Base-by-base conservation (phyloP, 2,797 vertebrate species). In the Amniataba percoides region DNA sequence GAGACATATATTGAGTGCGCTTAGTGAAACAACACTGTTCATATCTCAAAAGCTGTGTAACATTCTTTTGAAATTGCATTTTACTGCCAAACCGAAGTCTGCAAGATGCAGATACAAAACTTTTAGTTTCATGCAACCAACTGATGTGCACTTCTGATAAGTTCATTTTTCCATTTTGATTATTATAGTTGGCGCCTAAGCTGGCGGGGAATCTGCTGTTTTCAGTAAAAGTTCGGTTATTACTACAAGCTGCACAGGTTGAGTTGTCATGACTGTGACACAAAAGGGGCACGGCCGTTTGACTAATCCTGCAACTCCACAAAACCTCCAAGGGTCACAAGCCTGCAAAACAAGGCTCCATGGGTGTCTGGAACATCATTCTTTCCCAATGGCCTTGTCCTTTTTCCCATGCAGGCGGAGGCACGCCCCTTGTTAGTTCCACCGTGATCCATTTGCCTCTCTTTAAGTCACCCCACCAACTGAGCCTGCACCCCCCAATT, bases 401-500 rank as follows among this genome's bases (percentile, higher is more conserved):
- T 80, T 78, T 91, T 93, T 89, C 93, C 94, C 90, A 87, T 86
- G 87, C 78, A 83, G 76, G n/a, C 73, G 7, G 27, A 75, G 84
- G 45, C 86, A 93, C 92, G 62, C 94, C 94, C 87, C 89, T 87
- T 85, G 88, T 95, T 95, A 95, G 94, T 94, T 95, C 93, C 93
- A 91, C 89, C 68, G 82, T 61, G 64, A 81, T 81, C 80, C 69
- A 45, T 75, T 78, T 71, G 59, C 82, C 49, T 84, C 61, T 82
- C 63, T 71, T 70, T 61, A 63, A 82, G 76, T 83, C 79, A 42
- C 74, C 79, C 76, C 76, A 82, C 85, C 85, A 82, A 68, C 67
- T 46, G 77, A 56, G 71, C 61, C 80, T 74, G 63, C 63, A 45
- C 60, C 78, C 80, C 76, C 64, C 69, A 39, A 19, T 71, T 70